These are phyloP conservation scores for Cotesia chilonis DNA, from an alignment of 1,140 invertebrate genomes.

Conservation along the genomic window DNA sequence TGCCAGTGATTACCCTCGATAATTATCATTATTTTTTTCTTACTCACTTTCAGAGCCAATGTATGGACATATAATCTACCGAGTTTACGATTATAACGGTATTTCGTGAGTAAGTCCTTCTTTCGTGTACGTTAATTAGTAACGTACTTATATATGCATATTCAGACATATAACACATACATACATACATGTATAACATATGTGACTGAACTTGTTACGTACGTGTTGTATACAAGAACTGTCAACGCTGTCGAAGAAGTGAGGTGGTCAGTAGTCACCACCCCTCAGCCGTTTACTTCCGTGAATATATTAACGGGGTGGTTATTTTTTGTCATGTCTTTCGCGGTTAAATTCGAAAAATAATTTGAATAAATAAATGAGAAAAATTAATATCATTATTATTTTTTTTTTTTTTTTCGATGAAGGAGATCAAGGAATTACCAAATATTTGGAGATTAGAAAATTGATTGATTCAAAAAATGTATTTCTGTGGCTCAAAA, in stretches of 20 bases:
- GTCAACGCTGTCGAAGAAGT: constrained; percentile 21
- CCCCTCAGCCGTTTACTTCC: constrained; percentile 55
- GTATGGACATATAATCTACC: not conserved
- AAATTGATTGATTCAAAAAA: too few relatives aligned
- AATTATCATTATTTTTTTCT: constrained; percentile 12
- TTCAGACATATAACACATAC: not conserved
- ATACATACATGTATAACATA: constrained; percentile 1
- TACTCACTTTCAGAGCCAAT: not conserved
- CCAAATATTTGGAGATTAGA: too few relatives aligned
- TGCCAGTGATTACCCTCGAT: not conserved
- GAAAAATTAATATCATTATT: too few relatives aligned
- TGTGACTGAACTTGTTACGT: too few relatives aligned
- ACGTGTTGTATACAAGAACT: too few relatives aligned
- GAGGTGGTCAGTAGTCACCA: not conserved
- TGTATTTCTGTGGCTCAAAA: too few relatives aligned
- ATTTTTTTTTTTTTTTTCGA: too few relatives aligned
- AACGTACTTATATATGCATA: constrained; percentile 45
- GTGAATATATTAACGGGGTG: constrained; percentile 57
- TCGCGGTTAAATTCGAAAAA: constrained; percentile 12
- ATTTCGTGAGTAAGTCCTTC: constrained; percentile 8
- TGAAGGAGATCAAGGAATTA: too few relatives aligned
- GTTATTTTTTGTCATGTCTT: constrained; percentile 49
- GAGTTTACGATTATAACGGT: constrained; percentile 21
- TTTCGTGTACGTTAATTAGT: constrained; percentile 55
- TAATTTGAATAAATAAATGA: too few relatives aligned